These are phyloP conservation scores for Cardiocondyla obscurior DNA, from an alignment of 1,140 invertebrate species.

Conservation along the genomic window DNA sequence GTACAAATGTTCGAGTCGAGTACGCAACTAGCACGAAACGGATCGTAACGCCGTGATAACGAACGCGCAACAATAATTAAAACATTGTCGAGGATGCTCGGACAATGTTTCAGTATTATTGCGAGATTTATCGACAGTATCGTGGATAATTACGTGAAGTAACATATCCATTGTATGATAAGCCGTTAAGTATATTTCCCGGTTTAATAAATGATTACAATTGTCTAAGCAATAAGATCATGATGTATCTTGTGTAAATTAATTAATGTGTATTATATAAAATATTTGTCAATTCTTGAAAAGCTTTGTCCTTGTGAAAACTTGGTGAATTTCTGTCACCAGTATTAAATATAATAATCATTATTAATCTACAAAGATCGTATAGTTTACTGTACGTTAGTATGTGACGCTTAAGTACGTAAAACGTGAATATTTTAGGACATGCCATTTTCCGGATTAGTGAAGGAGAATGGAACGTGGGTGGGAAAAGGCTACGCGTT, in stretches of 20 bases:
- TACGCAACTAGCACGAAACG: neutral
- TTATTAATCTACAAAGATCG: neutral
- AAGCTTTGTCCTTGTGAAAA: neutral
- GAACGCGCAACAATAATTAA: constrained; percentile 16
- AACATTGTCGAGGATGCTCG: neutral
- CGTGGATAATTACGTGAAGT: neutral
- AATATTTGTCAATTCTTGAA: neutral
- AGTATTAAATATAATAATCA: neutral
- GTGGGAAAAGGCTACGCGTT: constrained; percentile 89
- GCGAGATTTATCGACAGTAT: neutral
- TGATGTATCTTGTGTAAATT: neutral
- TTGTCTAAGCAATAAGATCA: neutral
- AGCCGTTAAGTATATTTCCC: neutral
- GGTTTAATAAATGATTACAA: neutral
- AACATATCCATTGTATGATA: neutral
- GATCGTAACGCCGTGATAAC: constrained; percentile 15
- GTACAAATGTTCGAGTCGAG: neutral
- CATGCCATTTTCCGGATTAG: constrained; percentile 78
- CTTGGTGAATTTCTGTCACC: neutral
- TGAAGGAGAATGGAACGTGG: constrained; percentile 84
- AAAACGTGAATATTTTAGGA: constrained; percentile 69
- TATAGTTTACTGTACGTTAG: neutral
- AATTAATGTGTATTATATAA: neutral
- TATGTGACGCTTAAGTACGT: neutral
- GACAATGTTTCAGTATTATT: neutral